Percentiles rank a stretch among this genome's conserved stretches.
Conservation (phyloP, 2,113 vertebrate genomes). For the Bos indicus region DNA sequence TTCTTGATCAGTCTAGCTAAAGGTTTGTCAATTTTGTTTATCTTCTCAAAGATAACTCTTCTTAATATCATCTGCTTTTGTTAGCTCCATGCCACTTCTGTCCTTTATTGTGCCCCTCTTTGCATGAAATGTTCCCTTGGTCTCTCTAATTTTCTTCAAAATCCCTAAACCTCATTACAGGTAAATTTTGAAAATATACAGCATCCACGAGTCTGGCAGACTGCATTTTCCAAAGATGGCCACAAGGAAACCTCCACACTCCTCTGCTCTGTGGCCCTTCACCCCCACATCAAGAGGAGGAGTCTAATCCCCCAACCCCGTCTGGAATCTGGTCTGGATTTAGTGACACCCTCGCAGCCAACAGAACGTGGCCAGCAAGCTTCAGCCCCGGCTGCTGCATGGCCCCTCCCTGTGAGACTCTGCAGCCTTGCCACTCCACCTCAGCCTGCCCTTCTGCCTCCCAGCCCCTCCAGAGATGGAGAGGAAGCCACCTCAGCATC, state of each 20-base stretch:
- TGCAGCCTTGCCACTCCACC: not conserved
- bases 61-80: too few relatives aligned
- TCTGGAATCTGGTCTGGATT: not conserved
- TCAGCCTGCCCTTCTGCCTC: not conserved
- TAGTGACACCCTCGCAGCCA: not conserved
- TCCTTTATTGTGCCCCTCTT: too few relatives aligned
- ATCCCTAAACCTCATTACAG: not conserved
- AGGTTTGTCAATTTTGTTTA: too few relatives aligned
- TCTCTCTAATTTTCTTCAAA: too few relatives aligned
- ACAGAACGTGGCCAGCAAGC: not conserved
- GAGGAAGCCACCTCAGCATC: not conserved
- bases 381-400: not conserved
- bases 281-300: not conserved
- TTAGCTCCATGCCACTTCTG: too few relatives aligned
- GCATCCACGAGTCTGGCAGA: not conserved
- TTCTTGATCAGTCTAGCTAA: too few relatives aligned
- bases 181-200: not conserved
- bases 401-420: not conserved
- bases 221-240: not conserved
- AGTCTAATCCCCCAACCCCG: not conserved
- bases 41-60: too few relatives aligned
- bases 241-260: not conserved
- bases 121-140: too few relatives aligned
- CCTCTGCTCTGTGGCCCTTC: not conserved
- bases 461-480: not conserved